A percentile compares a stretch with the other conserved stretches of the same genome.
Conservation (phyloP, 1,140 invertebrate species). For the Meloidogyne exigua region DNA sequence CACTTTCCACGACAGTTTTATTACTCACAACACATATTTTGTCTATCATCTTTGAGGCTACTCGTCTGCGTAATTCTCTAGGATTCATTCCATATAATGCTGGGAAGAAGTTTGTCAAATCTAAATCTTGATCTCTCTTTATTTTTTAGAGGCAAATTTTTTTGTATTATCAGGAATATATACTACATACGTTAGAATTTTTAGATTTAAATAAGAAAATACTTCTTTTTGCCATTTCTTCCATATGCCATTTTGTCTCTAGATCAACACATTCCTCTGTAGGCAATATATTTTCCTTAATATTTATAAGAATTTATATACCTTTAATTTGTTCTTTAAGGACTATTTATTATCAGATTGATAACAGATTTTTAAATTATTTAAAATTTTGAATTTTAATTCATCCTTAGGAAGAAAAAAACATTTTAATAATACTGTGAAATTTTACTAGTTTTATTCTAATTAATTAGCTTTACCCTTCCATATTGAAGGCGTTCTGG, state of each 20-base stretch:
- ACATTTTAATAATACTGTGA: too few species aligned
- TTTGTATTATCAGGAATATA: background rate
- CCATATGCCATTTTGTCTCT: conserved; percentile 14
- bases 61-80: conserved; percentile 11
- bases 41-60: conserved; percentile 10
- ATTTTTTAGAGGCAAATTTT: background rate
- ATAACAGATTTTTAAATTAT: too few species aligned
- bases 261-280: conserved; percentile 10
- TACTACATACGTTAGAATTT: conserved; percentile 6
- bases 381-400: too few species aligned
- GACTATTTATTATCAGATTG: too few species aligned
- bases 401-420: too few species aligned
- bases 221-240: conserved; percentile 24
- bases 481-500: conserved; percentile 27
- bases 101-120: background rate
- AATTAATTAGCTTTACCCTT: background rate
- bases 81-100: conserved; percentile 5
- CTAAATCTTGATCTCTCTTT: background rate
- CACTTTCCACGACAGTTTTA: conserved; percentile 29
- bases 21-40: conserved; percentile 28
- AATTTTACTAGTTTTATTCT: too few species aligned
- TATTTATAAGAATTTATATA: too few species aligned
- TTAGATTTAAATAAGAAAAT: background rate
- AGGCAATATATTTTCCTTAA: conserved; percentile 7
- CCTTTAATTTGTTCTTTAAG: too few species aligned